Evolutionary conservation across 2,113 vertebrate genomes (phyloP), one percentile per base, ranked within the genome.

Genomic region (Chinchilla lanigera): DNA sequence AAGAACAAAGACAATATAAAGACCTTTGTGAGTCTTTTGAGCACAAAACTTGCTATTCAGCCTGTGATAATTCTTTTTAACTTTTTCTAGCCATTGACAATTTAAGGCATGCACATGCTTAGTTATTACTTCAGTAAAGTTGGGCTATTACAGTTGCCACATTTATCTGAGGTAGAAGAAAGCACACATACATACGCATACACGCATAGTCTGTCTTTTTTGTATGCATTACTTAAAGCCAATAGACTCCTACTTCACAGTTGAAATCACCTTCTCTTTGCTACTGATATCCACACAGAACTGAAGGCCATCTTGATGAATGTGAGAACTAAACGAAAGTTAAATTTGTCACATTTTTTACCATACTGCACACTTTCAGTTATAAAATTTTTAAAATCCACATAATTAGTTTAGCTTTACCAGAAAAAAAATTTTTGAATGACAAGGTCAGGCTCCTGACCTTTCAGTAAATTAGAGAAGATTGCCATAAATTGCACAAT

Each of bases 381-480:
- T 99, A 98, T 98, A 82, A 44, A 91, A 77, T 92, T 82, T 84
- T 86, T 78, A 91, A 98, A 99, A 98, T 98, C 98, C 97, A 98
- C 98, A 98, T 99, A 99, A 99, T 99, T 99, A 99, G 99, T 99
- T 99, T 99, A 99, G 99, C 98, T 98, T 98, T 99, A 98, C 97
- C 84, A 90, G 96, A 96, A 98, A 98, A 98, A 98, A 98, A 98
- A 98, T 93, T 98, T 99, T 78, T 99, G 99, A 99, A 98, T 99
- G 99, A 99, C 99, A 99, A 99, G 99, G 99, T 99, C 99, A 98
- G 98, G 98, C 99, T 99, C 99, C 99, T 98, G 98, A 99, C 99
- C 99, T 99, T 99, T 99, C 98, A 98, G 98, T 99, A 99, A 99
- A 99, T 99, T 99, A 99, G 99, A 99, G 99, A 99, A 99, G 99